Base-by-base conservation (phyloP, 2,113 vertebrate genomes). In the Lophotis ruficrista region DNA sequence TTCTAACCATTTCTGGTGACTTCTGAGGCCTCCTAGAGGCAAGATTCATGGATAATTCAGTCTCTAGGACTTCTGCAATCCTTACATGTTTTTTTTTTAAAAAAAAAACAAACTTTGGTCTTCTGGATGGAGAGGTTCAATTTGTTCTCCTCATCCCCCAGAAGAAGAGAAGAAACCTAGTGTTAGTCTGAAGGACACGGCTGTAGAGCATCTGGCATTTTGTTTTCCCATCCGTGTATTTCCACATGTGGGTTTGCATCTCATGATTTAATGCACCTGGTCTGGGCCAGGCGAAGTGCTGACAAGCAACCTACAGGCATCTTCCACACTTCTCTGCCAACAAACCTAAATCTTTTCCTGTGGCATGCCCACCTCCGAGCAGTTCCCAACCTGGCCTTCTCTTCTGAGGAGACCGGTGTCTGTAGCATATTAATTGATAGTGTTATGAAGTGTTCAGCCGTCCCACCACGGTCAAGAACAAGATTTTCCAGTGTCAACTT, bases 401-500 rank as follows among this genome's bases (percentile, higher is more conserved):
- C 41, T 76, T 96, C 87, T 62, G 66, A 83, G 75, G 18, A 88
- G 37, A 77, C 37, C 60, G 24, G 50, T 58, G 87, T 90, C 68
- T 83, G 75, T 12, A 68, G 85, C 47, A 16, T 31, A 41, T 47
- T 76, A 41, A 89, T 45, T 68, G 77, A 18, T 18, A 22, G 57
- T 24, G 41, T 76, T 93, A 48, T 61, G 90, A 90, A 84, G 83
- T 68, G 80, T 38, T 87, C 20, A 1, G 72, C 48, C 78, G 38
- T 80, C 88, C 80, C 61, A 71, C 38, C 80, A 87, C 2, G 0
- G 72, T 60, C 83, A 78, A 81, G 83, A 94, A 50, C 41, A 84
- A 84, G 83, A 65, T 92, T 96, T 95, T 93, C 90, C 92, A 87
- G 89, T 12, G 68, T 28, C 17, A 3, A 41, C 64, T 89, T 95